phyloP scores from a whole-genome alignment of 2,888 invertebrate species.

The Andrena fulva region DNA sequence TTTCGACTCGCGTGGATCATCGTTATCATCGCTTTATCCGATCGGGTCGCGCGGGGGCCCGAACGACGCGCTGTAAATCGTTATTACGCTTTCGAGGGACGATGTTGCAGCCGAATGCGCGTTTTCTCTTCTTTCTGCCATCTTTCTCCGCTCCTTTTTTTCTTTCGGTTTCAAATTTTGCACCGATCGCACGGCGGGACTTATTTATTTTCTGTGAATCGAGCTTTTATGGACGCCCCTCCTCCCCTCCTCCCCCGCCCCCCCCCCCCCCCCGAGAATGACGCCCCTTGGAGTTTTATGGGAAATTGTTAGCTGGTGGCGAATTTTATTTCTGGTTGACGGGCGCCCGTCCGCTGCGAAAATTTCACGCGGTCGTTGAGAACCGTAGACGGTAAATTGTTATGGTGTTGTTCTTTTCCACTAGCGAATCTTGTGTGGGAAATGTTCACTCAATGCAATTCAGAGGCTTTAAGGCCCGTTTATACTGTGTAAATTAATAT shows the following conservation, averaged over 20 bases:
- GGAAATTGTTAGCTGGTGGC: constrained; percentile 2
- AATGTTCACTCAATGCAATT: too few relatives aligned
- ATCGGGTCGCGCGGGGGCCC: background rate
- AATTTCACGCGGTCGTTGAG: background rate
- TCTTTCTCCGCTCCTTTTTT: background rate
- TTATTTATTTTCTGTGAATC: constrained; percentile 24
- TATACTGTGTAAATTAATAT: too few relatives aligned
- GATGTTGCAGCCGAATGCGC: background rate
- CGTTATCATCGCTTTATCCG: constrained; percentile 12
- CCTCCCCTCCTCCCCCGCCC: too few relatives aligned
- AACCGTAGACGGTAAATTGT: background rate
- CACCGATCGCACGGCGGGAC: background rate
- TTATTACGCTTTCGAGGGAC: constrained; percentile 22
- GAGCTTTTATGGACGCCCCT: constrained; percentile 14
- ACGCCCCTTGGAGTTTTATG: constrained; percentile 10
- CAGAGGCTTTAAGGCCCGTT: too few relatives aligned
- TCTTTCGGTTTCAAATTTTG: constrained; percentile 2
- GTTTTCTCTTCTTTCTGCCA: background rate
- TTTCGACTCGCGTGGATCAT: background rate
- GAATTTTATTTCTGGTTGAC: constrained; percentile 17
- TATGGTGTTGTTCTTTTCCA: background rate
- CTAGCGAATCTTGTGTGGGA: background rate
- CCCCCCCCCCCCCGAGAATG: background rate
- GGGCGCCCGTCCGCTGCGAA: background rate
- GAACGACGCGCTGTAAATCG: constrained; percentile 40